Evolutionary conservation across 2,888 invertebrate species (phyloP), one percentile per base, ranked within the genome.

Genomic region (Clunio marinus): DNA sequence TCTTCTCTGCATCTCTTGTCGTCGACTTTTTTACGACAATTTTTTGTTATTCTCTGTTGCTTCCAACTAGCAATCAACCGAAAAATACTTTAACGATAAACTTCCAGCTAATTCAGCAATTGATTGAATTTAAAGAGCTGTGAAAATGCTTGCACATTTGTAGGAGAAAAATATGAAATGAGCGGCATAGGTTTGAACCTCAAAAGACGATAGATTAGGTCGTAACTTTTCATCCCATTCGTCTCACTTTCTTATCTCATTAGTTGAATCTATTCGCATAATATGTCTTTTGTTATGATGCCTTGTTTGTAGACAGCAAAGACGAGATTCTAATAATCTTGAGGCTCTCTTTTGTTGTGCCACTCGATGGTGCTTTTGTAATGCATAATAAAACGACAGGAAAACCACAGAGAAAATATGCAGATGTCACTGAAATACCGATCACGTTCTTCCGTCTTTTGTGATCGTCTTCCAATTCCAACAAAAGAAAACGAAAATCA

Each of bases 271-370:
- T 60, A n/a, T 15, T 20, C 24, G 22, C 3, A 51, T 51, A 51
- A 51, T 20, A 25, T 25, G 15, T 27, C 27, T 45, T 63, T 17
- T 46, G 63, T 45, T 51, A 3, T 17, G 51, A 7, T 20, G 51
- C 51, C n/a, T 51, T 51, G 17, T 51, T 22, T 51, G 22, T 4
- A 51, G 51, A 51, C 63, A 63, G 2, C 25, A 46, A 41, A 46
- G 28, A 46, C 45, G n/a, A 63, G 22, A 37, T 28, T 8, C 22
- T 63, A 63, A 63, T 63, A 63, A 63, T 63, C 63, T 63, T 63
- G n/a, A 17, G 27, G 25, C 22, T 22, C n/a, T n/a, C 63, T 46
- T 46, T 60, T 60, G 60, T 60, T 60, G 13, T 17, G 60, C 60
- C 22, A 60, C 60, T 60, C 60, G 60, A 35, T 17, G 27, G n/a